Evolutionary conservation across 1,140 invertebrate genomes (phyloP).

Genomic region (Drosophila fuyamai): DNA sequence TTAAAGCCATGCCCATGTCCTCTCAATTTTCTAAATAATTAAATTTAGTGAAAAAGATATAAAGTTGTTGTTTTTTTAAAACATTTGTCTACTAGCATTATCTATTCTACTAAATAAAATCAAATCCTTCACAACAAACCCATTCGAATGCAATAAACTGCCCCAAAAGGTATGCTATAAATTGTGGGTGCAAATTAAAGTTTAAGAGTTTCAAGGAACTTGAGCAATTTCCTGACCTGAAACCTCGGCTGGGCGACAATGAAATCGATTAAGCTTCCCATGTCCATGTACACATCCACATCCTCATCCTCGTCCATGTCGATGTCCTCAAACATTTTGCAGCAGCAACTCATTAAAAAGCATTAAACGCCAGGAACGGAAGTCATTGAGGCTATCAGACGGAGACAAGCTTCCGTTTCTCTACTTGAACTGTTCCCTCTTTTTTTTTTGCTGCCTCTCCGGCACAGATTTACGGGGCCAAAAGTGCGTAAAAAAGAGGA

Average conservation of each 20-base stretch:
- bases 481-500: slow-evolving; percentile 67
- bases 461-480: slow-evolving; percentile 67
- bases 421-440: slow-evolving; percentile 43
- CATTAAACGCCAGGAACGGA: slow-evolving; percentile 79
- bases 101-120: neutral
- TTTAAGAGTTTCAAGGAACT: slow-evolving; percentile 31
- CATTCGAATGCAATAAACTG: slow-evolving; percentile 19
- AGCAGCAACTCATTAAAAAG: slow-evolving; percentile 78
- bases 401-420: slow-evolving; percentile 73
- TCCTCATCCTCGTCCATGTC: slow-evolving; percentile 2
- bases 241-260: slow-evolving; percentile 41
- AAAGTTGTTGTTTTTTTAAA: too few relatives aligned
- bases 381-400: slow-evolving; percentile 77
- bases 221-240: slow-evolving; percentile 43
- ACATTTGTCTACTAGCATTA: too few relatives aligned
- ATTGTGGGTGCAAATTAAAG: slow-evolving; percentile 25
- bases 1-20: too few relatives aligned
- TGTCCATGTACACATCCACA: slow-evolving; percentile 11
- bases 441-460: slow-evolving; percentile 20
- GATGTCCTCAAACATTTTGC: slow-evolving; percentile 38
- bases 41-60: too few relatives aligned
- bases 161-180: slow-evolving; percentile 23
- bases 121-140: slow-evolving; percentile 7
- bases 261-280: slow-evolving; percentile 70
- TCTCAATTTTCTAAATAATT: too few relatives aligned